Evolutionary conservation across 2,797 vertebrate species (phyloP).

Genomic region (Falco concolor): DNA sequence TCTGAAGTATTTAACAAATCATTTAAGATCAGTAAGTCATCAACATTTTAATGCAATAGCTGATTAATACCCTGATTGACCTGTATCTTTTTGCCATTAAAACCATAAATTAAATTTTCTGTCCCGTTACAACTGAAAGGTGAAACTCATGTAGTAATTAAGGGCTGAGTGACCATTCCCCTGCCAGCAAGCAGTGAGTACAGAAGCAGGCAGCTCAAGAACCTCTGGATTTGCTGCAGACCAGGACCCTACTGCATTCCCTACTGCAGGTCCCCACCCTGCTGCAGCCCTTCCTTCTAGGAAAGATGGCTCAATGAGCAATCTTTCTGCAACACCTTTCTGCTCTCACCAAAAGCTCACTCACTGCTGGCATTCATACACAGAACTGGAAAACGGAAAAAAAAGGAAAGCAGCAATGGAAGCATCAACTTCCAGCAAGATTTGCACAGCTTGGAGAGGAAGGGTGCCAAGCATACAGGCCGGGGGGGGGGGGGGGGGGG

Average conservation of each 20-base stretch:
- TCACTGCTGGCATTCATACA: background rate
- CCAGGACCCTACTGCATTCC: fast-evolving
- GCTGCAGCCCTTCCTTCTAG: background rate
- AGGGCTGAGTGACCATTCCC: background rate
- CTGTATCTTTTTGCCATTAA: background rate
- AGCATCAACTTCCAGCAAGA: background rate
- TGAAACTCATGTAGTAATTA: background rate
- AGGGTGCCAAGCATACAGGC: background rate
- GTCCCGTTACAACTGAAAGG: background rate
- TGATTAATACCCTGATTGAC: background rate
- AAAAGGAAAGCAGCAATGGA: background rate
- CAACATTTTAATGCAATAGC: background rate
- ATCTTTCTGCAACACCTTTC: background rate
- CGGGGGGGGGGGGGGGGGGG: background rate
- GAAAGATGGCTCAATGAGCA: background rate
- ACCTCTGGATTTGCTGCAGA: background rate
- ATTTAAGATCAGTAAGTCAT: background rate
- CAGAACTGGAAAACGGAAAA: background rate
- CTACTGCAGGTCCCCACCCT: background rate
- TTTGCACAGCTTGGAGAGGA: background rate
- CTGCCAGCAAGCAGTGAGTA: background rate
- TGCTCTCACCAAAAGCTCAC: background rate
- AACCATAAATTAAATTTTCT: background rate
- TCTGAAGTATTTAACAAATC: background rate
- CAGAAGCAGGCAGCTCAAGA: background rate